Evolutionary conservation across 2,888 invertebrate species (phyloP).

Genomic region (Leptopilina myrica): DNA sequence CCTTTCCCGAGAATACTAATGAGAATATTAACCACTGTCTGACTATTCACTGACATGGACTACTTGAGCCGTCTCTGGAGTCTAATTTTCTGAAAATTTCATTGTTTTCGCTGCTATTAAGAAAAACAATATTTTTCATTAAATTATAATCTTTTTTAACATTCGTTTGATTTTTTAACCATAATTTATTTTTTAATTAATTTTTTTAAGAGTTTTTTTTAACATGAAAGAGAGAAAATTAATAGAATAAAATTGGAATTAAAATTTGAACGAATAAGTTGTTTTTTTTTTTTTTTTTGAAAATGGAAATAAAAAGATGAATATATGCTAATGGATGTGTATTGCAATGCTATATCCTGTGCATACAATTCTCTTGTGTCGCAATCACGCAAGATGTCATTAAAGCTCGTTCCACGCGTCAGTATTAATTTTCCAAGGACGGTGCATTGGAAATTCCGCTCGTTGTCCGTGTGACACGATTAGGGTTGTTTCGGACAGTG

Average conservation of each 20-base stretch:
- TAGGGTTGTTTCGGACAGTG: constrained; percentile 49
- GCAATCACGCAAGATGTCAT: constrained; percentile 47
- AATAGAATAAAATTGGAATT: too few species aligned
- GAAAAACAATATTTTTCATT: not conserved
- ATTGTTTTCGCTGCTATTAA: not conserved
- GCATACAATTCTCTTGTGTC: constrained; percentile 33
- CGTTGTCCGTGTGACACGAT: constrained; percentile 47
- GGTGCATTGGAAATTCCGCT: constrained; percentile 47
- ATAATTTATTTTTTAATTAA: too few species aligned
- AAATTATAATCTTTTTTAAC: too few species aligned
- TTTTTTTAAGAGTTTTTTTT: too few species aligned
- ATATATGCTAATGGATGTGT: not conserved
- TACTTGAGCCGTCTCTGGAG: not conserved
- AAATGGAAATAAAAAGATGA: not conserved
- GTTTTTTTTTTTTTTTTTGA: not conserved
- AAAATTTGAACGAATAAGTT: not conserved
- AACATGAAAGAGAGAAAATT: too few species aligned
- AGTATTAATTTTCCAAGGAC: constrained; percentile 48
- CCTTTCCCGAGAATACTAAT: not conserved
- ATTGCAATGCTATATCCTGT: constrained; percentile 5
- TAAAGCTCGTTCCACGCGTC: constrained; percentile 50
- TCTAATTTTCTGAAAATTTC: not conserved
- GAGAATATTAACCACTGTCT: constrained; percentile 3
- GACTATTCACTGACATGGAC: not conserved
- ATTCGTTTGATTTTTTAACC: too few species aligned